Conservation (phyloP, 2,113 vertebrate genomes). For the Erpornis zantholeuca region DNA sequence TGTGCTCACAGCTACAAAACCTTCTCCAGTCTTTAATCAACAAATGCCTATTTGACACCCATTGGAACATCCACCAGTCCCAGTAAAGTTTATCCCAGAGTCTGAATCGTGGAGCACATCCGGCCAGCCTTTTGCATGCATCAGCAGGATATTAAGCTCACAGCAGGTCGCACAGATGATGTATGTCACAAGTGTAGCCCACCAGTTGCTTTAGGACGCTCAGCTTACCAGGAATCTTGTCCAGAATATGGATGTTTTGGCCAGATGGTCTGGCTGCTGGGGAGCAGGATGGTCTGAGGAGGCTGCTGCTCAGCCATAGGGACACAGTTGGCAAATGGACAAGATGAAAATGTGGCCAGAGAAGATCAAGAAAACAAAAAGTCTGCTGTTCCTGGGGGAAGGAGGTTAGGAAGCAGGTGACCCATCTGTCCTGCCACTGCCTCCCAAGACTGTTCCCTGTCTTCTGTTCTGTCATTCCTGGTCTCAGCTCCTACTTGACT, state of each 20-base stretch:
- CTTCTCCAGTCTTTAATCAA: not conserved
- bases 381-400: not conserved
- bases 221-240: not conserved
- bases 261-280: accelerated
- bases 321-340: not conserved
- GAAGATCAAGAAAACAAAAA: not conserved
- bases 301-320: not conserved
- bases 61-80: not conserved
- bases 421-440: not conserved
- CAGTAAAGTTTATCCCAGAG: not conserved
- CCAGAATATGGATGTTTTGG: not conserved
- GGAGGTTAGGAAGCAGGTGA: not conserved
- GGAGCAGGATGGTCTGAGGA: not conserved
- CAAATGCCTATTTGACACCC: not conserved
- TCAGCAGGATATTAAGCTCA: not conserved
- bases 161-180: not conserved
- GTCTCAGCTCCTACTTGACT: not conserved
- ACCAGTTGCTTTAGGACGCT: not conserved
- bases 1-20: not conserved
- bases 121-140: not conserved
- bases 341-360: not conserved
- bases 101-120: not conserved
- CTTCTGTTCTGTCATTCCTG: not conserved
- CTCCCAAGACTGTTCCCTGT: not conserved
- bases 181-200: not conserved